These are phyloP conservation scores for Arctia plantaginis DNA, from an alignment of 2,888 invertebrate species.

Conservation along the genomic window DNA sequence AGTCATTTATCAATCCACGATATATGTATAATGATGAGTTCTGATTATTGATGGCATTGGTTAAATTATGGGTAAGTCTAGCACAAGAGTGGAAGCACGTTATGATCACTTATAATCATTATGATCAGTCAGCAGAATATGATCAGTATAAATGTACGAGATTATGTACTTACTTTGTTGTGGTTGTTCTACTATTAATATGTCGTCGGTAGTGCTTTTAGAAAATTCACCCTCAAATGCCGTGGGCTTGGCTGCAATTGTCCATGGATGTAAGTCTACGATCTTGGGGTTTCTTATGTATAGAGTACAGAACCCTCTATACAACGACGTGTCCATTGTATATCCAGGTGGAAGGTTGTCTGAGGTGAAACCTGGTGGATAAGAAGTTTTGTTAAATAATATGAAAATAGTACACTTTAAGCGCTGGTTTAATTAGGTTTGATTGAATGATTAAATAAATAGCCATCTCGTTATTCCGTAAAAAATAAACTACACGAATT, in stretches of 20 bases:
- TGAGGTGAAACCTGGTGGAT: constrained; percentile 64
- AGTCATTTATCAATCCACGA: too few relatives aligned
- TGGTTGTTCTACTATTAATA: constrained; percentile 8
- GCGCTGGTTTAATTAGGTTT: too few relatives aligned
- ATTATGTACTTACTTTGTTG: neutral
- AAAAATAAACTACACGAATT: too few relatives aligned
- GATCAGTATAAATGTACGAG: neutral
- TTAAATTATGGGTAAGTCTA: too few relatives aligned
- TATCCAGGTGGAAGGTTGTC: constrained; percentile 58
- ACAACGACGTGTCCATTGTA: constrained; percentile 23
- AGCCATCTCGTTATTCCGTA: too few relatives aligned
- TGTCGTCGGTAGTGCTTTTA: constrained; percentile 44
- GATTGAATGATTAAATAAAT: too few relatives aligned
- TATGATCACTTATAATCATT: neutral
- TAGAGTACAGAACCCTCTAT: constrained; percentile 59
- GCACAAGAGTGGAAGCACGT: too few relatives aligned
- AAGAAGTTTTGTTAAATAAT: neutral
- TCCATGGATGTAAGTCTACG: constrained; percentile 71
- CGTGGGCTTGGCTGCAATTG: constrained; percentile 62
- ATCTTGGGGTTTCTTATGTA: constrained; percentile 46
- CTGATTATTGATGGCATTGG: neutral
- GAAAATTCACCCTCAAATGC: constrained; percentile 62
- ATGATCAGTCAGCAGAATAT: too few relatives aligned
- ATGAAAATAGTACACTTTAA: too few relatives aligned
- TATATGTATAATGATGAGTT: too few relatives aligned